phyloP scores from a whole-genome alignment of 2,888 invertebrate species.

The Nudaria mundana region DNA sequence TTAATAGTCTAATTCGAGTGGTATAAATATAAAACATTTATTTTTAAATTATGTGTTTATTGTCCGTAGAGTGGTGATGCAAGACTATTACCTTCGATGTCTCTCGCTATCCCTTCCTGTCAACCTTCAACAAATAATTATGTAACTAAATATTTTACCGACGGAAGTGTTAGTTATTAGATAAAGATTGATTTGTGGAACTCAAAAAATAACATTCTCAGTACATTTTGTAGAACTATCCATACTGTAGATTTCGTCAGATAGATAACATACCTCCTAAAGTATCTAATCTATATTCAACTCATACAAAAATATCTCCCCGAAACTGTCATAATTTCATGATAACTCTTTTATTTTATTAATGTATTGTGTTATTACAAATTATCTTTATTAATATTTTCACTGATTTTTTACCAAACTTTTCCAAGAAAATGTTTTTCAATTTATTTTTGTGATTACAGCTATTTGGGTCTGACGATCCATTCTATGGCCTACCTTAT shows the following conservation, averaged over 20 bases:
- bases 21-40: too few relatives aligned
- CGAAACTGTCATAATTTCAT: too few relatives aligned
- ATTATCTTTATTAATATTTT: conserved; percentile 24
- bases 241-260: too few relatives aligned
- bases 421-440: too few relatives aligned
- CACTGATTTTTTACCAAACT: too few relatives aligned
- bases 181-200: conserved; percentile 24
- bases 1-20: too few relatives aligned
- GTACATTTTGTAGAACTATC: not conserved
- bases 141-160: conserved; percentile 45
- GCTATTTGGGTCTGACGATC: conserved; percentile 75
- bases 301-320: too few relatives aligned
- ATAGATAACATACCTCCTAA: too few relatives aligned
- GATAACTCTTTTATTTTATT: conserved; percentile 5
- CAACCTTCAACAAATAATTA: conserved; percentile 55
- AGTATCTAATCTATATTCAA: too few relatives aligned
- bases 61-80: conserved; percentile 65
- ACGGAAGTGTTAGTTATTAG: conserved; percentile 29
- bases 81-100: conserved; percentile 55
- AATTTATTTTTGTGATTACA: conserved; percentile 42
- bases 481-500: conserved; percentile 74
- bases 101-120: conserved; percentile 50
- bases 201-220: not conserved
- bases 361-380: conserved; percentile 17
- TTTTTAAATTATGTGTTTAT: conserved; percentile 46